Evolutionary conservation across 2,797 vertebrate genomes (phyloP).

Genomic region (Cuculus canorus): DNA sequence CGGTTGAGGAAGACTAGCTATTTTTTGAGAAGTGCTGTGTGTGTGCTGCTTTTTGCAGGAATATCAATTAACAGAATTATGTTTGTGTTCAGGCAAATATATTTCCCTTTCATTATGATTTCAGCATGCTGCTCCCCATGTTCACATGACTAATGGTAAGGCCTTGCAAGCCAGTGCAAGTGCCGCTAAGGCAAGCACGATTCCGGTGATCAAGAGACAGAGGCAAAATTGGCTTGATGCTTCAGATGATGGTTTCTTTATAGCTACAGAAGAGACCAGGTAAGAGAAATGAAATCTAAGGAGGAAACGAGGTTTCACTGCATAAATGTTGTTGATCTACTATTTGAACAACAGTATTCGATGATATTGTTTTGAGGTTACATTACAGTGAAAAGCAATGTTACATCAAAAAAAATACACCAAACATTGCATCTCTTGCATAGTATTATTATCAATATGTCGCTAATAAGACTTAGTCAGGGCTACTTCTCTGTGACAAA

Average conservation of each 20-base stretch:
- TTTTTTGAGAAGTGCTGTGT: background rate
- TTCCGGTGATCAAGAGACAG: slow-evolving; percentile 72
- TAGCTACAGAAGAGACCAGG: slow-evolving; percentile 76
- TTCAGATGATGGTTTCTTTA: slow-evolving; percentile 73
- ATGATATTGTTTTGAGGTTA: background rate
- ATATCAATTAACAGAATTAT: background rate
- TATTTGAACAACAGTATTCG: background rate
- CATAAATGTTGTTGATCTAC: background rate
- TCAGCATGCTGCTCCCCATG: slow-evolving; percentile 66
- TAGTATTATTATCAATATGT: background rate
- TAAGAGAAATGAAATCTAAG: slow-evolving; percentile 48
- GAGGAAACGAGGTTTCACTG: background rate
- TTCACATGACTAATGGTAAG: slow-evolving; percentile 70
- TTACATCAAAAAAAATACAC: background rate
- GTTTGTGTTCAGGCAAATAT: background rate
- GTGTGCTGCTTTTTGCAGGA: background rate
- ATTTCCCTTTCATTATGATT: slow-evolving; percentile 46
- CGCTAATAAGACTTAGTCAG: background rate
- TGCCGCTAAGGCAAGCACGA: slow-evolving; percentile 65
- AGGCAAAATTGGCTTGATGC: slow-evolving; percentile 74
- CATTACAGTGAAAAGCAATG: background rate
- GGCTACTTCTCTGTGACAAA: background rate
- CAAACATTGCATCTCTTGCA: background rate
- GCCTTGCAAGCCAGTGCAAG: slow-evolving; percentile 64
- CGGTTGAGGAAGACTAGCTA: background rate